Evolutionary conservation across 1,140 invertebrate genomes (phyloP), one percentile per base, ranked within the genome.

Genomic region (Hestina assimilis): DNA sequence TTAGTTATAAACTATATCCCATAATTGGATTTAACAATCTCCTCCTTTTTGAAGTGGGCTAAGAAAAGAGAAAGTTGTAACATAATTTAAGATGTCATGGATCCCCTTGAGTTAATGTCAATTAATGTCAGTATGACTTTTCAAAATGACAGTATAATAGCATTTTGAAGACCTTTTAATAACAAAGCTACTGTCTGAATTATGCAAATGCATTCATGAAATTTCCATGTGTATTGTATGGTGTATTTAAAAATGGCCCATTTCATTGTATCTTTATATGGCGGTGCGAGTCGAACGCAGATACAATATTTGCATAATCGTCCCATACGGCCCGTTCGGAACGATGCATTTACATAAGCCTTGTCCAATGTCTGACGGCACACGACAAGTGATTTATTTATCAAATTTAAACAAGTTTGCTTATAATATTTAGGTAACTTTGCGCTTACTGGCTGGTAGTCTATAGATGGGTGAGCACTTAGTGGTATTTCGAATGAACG

Each of bases 301-400:
- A 35, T 5, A 63, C 57, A 61, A 58, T 72, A 81, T 80, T 81
- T 79, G 72, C 75, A 79, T 81, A 80, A 81, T 75, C 69, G 72
- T 66, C 62, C 31, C 60, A 52, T 57, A 66, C 43, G 55, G 50
- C 53, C 56, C 63, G 55, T 24, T 38, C 33, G 3, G 47, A 35
- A 35, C 29, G 47, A 67, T 74, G 66, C 63, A 66, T 65, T 67
- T 68, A 45, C 33, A 54, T 42, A 33, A 35, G 23, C 38, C 12
- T 56, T 59, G 4, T 53, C 43, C 74, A 63, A 59, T 63, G 64
- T 64, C 50, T 2, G 4, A 48, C 35, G 50, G 66, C 66, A 50
- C 26, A 69, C 70, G 69, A 41, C 43, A 57, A n/a, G n/a, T n/a
- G n/a, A n/a, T n/a, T n/a, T n/a, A n/a, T n/a, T n/a, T n/a, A n/a